Evolutionary conservation across 2,888 invertebrate genomes (phyloP).

Genomic region (Harpalus rubripes): DNA sequence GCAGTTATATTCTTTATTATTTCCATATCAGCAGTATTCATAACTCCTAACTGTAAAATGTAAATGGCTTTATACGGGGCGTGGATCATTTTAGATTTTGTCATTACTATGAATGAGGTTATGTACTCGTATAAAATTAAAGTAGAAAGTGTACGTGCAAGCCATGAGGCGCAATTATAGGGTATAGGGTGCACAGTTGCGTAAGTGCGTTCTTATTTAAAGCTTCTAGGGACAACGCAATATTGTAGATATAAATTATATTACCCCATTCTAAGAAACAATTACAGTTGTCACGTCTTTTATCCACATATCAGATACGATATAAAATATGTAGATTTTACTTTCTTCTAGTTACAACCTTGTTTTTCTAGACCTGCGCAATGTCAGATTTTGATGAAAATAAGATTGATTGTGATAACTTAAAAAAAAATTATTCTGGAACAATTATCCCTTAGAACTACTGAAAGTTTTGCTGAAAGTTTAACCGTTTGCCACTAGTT

Average conservation of each 20-base stretch:
- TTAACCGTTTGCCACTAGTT: too few species aligned
- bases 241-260: conserved; percentile 13
- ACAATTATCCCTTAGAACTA: too few species aligned
- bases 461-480: too few species aligned
- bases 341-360: too few species aligned
- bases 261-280: neutral
- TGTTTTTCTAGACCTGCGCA: too few species aligned
- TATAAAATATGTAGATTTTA: neutral
- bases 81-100: conserved; percentile 7
- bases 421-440: too few species aligned
- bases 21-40: conserved; percentile 26
- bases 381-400: too few species aligned
- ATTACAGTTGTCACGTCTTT: neutral
- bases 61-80: neutral
- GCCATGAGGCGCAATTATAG: neutral
- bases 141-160: neutral
- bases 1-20: conserved; percentile 28
- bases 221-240: conserved; percentile 1
- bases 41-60: conserved; percentile 29
- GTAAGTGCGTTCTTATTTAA: conserved; percentile 41
- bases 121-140: neutral
- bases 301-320: neutral
- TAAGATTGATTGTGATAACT: too few species aligned
- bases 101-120: conserved; percentile 28
- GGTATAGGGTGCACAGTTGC: too few species aligned